These are phyloP conservation scores for Anguilla megastoma DNA, from an alignment of 2,797 vertebrate species.

Conservation along the genomic window DNA sequence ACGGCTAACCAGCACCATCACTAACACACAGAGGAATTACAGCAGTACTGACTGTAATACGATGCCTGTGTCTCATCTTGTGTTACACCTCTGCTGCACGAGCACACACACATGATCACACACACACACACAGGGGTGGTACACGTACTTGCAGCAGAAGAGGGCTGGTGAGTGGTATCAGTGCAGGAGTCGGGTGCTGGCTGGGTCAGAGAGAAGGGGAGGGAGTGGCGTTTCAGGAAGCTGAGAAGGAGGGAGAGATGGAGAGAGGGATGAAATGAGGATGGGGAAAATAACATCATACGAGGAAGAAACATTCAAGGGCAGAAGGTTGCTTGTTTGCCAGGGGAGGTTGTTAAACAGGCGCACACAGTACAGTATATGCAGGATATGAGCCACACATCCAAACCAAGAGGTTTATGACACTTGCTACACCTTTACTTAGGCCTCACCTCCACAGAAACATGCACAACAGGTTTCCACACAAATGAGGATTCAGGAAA, in stretches of 20 bases:
- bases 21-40: not conserved
- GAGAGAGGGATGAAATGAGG: not conserved
- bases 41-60: not conserved
- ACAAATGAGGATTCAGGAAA: not conserved
- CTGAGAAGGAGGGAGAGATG: not conserved
- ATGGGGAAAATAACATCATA: not conserved
- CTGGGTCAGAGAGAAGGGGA: not conserved
- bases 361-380: not conserved
- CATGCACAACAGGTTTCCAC: not conserved
- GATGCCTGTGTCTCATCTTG: not conserved
- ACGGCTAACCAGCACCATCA: not conserved
- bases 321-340: not conserved
- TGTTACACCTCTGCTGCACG: not conserved
- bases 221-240: not conserved
- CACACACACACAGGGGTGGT: not conserved
- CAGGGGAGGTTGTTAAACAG: not conserved
- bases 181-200: not conserved
- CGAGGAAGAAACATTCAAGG: not conserved
- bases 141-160: not conserved
- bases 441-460: not conserved
- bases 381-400: not conserved
- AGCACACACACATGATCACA: not conserved
- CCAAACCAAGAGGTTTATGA: not conserved
- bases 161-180: not conserved
- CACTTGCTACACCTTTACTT: not conserved